Evolutionary conservation across 2,888 invertebrate species (phyloP).

Genomic region (Eumacrocentrus americanus): DNA sequence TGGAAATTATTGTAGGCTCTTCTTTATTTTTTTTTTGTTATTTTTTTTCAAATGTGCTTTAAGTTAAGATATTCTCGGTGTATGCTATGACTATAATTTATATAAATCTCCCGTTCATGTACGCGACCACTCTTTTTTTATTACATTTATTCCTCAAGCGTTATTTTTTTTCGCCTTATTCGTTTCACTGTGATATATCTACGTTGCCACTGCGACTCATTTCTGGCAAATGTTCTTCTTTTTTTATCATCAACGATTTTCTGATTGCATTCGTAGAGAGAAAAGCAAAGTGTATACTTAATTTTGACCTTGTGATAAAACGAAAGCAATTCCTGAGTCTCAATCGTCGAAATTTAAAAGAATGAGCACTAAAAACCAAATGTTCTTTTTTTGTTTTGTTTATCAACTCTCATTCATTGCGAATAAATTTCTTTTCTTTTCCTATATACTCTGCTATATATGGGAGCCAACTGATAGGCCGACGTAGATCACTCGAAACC

Average conservation of each 20-base stretch:
- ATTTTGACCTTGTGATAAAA: slow-evolving; percentile 53
- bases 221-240: background rate
- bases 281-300: slow-evolving; percentile 50
- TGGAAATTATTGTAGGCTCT: slow-evolving; percentile 21
- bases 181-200: slow-evolving; percentile 35
- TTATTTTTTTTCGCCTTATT: slow-evolving; percentile 22
- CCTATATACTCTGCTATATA: slow-evolving; percentile 33
- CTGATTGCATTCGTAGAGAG: slow-evolving; percentile 26
- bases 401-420: slow-evolving; percentile 26
- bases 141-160: slow-evolving; percentile 13
- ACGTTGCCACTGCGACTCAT: slow-evolving; percentile 6
- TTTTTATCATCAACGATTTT: slow-evolving; percentile 18
- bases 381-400: slow-evolving; percentile 23
- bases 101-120: background rate
- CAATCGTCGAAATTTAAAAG: slow-evolving; percentile 21
- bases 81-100: background rate
- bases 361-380: background rate
- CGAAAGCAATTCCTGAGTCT: slow-evolving; percentile 34
- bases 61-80: background rate
- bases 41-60: slow-evolving; percentile 22
- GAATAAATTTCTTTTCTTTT: background rate
- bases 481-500: slow-evolving; percentile 47
- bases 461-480: slow-evolving; percentile 58
- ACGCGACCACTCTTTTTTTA: background rate
- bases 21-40: slow-evolving; percentile 26